Percentiles rank a stretch among this genome's conserved stretches.
Conservation (phyloP, 1,140 invertebrate genomes). For the Macrotrachela quadricornifera region DNA sequence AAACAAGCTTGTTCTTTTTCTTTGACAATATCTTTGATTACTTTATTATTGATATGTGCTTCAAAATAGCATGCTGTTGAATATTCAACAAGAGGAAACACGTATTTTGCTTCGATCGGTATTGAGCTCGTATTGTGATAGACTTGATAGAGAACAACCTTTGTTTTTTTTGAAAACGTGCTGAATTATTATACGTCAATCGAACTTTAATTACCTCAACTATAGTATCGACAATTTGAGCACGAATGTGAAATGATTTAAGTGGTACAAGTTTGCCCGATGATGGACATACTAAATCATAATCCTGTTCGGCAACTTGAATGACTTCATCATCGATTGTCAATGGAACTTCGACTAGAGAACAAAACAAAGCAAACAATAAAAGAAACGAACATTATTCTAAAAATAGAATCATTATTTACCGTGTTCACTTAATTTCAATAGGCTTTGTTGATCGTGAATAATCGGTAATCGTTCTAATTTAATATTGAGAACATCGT, state of each 20-base stretch:
- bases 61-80: conserved; percentile 31
- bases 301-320: no score
- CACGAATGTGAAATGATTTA: conserved; percentile 20
- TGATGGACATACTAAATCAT: no score
- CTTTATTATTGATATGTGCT: conserved; percentile 30
- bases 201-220: conserved; percentile 21
- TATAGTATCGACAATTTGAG: conserved; percentile 25
- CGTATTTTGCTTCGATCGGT: conserved; percentile 29
- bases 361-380: no score
- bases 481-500: no score
- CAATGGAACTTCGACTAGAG: no score
- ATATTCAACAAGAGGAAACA: conserved; percentile 29
- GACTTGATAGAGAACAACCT: conserved; percentile 24
- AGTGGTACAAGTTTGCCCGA: conserved; percentile 16
- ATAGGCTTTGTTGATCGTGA: no score
- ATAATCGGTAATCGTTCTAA: no score
- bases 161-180: conserved; percentile 25
- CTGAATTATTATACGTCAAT: conserved; percentile 21
- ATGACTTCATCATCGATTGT: no score
- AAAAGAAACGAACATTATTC: no score
- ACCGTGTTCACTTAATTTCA: no score
- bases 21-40: conserved; percentile 32
- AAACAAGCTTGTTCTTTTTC: conserved; percentile 32
- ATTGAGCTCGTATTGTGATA: conserved; percentile 17
- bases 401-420: no score